phyloP scores from a whole-genome alignment of 2,888 invertebrate species.

The Latrodectus elegans region DNA sequence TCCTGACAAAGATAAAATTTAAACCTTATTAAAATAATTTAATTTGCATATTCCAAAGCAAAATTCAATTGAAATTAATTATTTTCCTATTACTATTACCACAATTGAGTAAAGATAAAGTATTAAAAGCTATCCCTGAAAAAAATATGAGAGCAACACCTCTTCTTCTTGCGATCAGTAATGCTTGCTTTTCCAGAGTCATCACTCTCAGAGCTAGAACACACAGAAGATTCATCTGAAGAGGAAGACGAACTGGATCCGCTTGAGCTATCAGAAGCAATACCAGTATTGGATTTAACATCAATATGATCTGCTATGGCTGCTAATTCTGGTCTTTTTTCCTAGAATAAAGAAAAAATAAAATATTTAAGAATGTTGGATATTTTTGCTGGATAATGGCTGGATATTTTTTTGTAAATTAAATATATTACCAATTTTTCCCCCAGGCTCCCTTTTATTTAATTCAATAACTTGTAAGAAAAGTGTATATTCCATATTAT shows the following conservation, averaged over 20 bases:
- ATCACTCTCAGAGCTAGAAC: conserved; percentile 77
- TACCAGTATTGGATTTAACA: conserved; percentile 88
- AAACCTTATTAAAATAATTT: too few relatives aligned
- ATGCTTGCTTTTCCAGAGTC: conserved; percentile 91
- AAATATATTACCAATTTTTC: too few relatives aligned
- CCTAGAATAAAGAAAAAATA: conserved; percentile 73
- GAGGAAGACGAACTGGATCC: conserved; percentile 85
- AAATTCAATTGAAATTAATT: too few relatives aligned
- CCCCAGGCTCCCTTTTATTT: too few relatives aligned
- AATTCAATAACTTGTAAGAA: too few relatives aligned
- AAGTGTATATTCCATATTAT: too few relatives aligned
- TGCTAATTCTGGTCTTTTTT: conserved; percentile 86
- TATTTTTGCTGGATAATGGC: too few relatives aligned
- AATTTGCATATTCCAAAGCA: too few relatives aligned
- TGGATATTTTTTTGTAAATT: too few relatives aligned
- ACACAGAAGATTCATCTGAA: conserved; percentile 79
- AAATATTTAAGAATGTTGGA: too few relatives aligned
- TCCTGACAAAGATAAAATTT: too few relatives aligned
- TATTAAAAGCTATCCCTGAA: conserved; percentile 29
- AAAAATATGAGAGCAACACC: conserved; percentile 70
- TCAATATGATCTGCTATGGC: conserved; percentile 88
- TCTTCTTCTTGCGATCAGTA: conserved; percentile 83
- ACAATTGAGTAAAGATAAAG: not conserved
- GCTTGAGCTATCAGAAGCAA: conserved; percentile 95
- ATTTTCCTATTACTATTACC: not conserved